phyloP scores from a whole-genome alignment of 2,888 invertebrate species.

The Hoplodrina ambigua region DNA sequence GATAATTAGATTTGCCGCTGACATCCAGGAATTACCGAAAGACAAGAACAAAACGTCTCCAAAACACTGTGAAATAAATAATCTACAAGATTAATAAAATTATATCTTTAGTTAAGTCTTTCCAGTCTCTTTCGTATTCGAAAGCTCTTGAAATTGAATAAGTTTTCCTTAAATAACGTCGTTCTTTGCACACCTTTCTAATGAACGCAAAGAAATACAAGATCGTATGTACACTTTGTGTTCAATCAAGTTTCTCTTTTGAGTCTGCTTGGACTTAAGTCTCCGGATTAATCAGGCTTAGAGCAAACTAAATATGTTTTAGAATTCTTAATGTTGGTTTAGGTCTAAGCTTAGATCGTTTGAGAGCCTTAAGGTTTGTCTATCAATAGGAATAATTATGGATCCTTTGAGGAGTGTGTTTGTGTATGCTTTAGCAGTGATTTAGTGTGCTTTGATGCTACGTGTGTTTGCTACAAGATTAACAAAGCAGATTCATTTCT shows the following conservation, averaged over 20 bases:
- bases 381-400: conserved; percentile 34
- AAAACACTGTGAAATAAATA: too few relatives aligned
- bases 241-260: conserved; percentile 7
- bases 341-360: conserved; percentile 8
- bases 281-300: conserved; percentile 37
- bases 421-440: not conserved
- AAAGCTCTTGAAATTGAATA: too few relatives aligned
- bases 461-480: not conserved
- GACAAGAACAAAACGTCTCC: too few relatives aligned
- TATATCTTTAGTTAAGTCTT: too few relatives aligned
- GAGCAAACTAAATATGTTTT: conserved; percentile 34
- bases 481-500: too few relatives aligned
- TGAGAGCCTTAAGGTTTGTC: conserved; percentile 1
- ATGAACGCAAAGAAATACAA: not conserved
- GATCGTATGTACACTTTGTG: not conserved
- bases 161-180: too few relatives aligned
- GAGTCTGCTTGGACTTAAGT: conserved; percentile 4
- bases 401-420: not conserved
- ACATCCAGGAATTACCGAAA: too few relatives aligned
- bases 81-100: too few relatives aligned
- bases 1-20: too few relatives aligned
- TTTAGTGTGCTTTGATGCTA: not conserved
- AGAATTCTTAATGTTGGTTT: conserved; percentile 27
- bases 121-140: too few relatives aligned
- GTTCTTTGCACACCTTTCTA: not conserved